Base-by-base conservation (phyloP, 2,888 invertebrate genomes). In the Hipparchia semele region DNA sequence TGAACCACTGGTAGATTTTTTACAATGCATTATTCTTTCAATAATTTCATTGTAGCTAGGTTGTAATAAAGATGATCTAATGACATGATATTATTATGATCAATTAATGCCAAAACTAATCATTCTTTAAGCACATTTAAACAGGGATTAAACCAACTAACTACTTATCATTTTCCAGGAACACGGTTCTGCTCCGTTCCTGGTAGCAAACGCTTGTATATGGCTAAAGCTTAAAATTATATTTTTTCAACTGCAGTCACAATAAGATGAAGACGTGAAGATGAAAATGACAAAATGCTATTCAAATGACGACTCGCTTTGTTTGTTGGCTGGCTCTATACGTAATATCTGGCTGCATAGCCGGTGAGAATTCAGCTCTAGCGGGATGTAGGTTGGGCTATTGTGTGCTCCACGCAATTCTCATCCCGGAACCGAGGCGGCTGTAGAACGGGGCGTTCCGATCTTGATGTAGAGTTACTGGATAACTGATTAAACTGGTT, bases 401-500 rank as follows among this genome's bases (percentile, higher is more conserved):
- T 69, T 68, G 73, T 65, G 23, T 56, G 61, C 60, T 58, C 60
- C 70, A 69, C 66, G 68, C 69, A 61, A 13, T 51, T 49, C 69
- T 23, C 51, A 9, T 72, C 72, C 71, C 71, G 72, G 74, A 74
- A 76, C 74, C 65, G 56, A 66, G 59, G 33, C 62, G 61, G 74
- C 74, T 66, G 65, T 60, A 39, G 65, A 9, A 56, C 9, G 54
- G 61, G 49, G 39, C 54, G 54, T 9, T 39, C 13, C 9, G n/a
- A 10, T 6, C 9, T 10, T 23, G 7, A 46, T 58, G n/a, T 68
- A 58, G 10, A 51, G 10, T 8, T 51, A 59, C 68, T 68, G 60
- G 68, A 68, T 65, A 23, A 5, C 39, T 39, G n/a, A n/a, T n/a
- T n/a, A n/a, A n/a, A n/a, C n/a, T n/a, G n/a, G n/a, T n/a, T n/a